Evolutionary conservation across 2,113 vertebrate species (phyloP).

Genomic region (Gymnogyps californianus): DNA sequence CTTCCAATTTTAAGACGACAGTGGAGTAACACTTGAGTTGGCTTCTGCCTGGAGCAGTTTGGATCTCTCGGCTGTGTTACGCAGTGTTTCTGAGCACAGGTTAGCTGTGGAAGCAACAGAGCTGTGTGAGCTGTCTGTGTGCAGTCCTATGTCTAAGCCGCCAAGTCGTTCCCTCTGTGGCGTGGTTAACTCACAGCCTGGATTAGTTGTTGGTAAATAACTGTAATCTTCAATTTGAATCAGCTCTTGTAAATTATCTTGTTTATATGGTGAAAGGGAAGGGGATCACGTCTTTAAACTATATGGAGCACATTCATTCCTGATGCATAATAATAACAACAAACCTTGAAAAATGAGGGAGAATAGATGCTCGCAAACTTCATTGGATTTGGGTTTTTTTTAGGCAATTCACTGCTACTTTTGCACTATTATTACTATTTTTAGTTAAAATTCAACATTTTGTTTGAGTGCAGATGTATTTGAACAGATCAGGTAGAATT

Average conservation of each 20-base stretch:
- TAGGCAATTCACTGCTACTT: not conserved
- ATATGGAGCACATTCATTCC: not conserved
- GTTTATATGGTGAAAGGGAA: not conserved
- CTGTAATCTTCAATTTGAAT: not conserved
- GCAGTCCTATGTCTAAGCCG: not conserved
- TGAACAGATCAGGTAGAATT: not conserved
- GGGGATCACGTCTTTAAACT: not conserved
- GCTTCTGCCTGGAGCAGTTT: not conserved
- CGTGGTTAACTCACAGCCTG: not conserved
- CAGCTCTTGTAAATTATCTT: not conserved
- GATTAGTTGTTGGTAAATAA: not conserved
- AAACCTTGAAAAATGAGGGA: not conserved
- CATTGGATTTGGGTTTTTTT: not conserved
- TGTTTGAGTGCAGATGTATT: not conserved
- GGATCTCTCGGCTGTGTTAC: fast-evolving
- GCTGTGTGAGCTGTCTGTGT: not conserved
- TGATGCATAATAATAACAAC: not conserved
- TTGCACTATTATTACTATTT: not conserved
- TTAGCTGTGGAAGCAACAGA: not conserved
- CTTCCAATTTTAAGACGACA: not conserved
- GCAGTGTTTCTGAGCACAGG: no score
- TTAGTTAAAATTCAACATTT: not conserved
- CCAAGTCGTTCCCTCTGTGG: not conserved
- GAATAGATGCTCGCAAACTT: not conserved
- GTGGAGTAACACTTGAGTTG: not conserved